Conservation (phyloP, 2,888 invertebrate genomes). For the Amphipyra tragopoginis region DNA sequence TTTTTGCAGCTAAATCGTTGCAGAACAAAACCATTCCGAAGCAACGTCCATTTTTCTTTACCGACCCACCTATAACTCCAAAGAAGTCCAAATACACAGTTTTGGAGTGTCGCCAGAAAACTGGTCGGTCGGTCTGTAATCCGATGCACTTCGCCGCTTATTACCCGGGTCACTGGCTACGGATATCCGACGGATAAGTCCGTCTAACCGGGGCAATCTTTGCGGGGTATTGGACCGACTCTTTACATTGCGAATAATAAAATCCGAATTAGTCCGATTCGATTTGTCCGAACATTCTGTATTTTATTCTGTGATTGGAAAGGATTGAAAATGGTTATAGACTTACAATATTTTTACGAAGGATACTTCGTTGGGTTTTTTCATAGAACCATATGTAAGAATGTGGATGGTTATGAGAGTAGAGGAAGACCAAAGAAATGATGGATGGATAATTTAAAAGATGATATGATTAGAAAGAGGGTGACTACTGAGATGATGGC, state of each 20-base stretch:
- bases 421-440: too few species aligned
- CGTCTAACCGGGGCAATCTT: conserved; percentile 38
- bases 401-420: too few species aligned
- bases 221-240: conserved; percentile 21
- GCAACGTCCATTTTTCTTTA: neutral
- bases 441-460: too few species aligned
- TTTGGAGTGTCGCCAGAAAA: conserved; percentile 61
- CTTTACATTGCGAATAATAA: conserved; percentile 47
- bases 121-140: conserved; percentile 52
- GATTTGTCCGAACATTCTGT: conserved; percentile 2
- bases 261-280: conserved; percentile 32
- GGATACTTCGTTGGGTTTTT: too few species aligned
- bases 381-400: too few species aligned
- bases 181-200: conserved; percentile 60
- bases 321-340: neutral
- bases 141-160: conserved; percentile 68
- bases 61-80: neutral
- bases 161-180: conserved; percentile 70
- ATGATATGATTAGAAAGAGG: too few species aligned
- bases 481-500: too few species aligned
- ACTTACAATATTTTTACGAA: too few species aligned
- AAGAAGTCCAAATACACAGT: conserved; percentile 11
- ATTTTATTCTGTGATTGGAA: neutral
- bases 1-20: too few species aligned
- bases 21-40: too few species aligned